phyloP scores from a whole-genome alignment of 2,113 vertebrate species.

The Sander vitreus region DNA sequence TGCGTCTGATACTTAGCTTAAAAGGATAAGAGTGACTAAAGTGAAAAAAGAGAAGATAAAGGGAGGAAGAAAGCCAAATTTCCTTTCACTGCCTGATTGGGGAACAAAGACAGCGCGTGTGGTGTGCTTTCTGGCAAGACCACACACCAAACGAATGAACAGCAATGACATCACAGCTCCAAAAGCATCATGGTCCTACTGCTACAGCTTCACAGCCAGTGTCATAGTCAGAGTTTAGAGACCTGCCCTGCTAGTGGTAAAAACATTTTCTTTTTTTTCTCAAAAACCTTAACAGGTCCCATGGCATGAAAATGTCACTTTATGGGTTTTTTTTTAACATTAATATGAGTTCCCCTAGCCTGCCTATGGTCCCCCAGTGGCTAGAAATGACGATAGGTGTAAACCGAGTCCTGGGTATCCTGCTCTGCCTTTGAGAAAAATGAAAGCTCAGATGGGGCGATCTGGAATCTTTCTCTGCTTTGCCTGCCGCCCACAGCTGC shows the following conservation, averaged over 20 bases:
- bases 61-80: neutral
- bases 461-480: too few relatives aligned
- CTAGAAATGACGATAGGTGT: too few relatives aligned
- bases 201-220: neutral
- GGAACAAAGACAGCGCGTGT: slow-evolving; percentile 23
- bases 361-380: too few relatives aligned
- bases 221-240: neutral
- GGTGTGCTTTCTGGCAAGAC: slow-evolving; percentile 7
- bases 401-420: too few relatives aligned
- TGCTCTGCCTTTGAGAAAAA: too few relatives aligned
- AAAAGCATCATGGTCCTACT: slow-evolving; percentile 28
- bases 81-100: slow-evolving; percentile 10
- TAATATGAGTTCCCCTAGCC: too few relatives aligned
- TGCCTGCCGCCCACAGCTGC: too few relatives aligned
- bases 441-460: too few relatives aligned
- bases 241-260: neutral
- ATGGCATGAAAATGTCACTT: too few relatives aligned
- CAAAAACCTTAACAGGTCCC: neutral
- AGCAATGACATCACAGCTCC: slow-evolving; percentile 14
- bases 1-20: neutral
- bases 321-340: too few relatives aligned
- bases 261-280: slow-evolving; percentile 9
- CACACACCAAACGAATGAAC: neutral
- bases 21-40: neutral
- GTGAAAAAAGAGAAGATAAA: neutral